Conservation (phyloP, 2,888 invertebrate species). For the Troilus luridus region DNA sequence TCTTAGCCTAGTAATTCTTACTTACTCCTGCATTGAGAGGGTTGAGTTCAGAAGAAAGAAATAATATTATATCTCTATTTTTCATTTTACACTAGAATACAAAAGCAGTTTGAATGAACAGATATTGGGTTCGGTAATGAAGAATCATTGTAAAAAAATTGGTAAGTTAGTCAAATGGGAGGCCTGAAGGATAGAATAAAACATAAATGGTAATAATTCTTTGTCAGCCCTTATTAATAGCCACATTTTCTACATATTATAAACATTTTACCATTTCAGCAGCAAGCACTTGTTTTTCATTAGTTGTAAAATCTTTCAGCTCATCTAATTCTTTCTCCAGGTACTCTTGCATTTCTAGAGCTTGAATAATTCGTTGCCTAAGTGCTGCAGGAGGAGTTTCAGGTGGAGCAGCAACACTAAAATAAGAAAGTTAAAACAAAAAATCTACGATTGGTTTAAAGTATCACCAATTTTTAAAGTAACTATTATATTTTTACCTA, state of each 20-base stretch:
- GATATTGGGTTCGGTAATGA: too few species aligned
- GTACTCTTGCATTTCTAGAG: slow-evolving; percentile 47
- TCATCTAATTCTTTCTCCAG: slow-evolving; percentile 56
- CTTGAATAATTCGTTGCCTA: slow-evolving; percentile 41
- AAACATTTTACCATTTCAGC: slow-evolving; percentile 48
- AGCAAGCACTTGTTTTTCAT: slow-evolving; percentile 54
- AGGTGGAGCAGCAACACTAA: not conserved
- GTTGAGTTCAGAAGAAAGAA: too few species aligned
- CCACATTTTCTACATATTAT: not conserved
- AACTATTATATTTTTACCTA: not conserved
- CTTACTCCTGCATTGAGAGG: too few species aligned
- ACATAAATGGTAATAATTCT: too few species aligned
- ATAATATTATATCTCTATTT: too few species aligned
- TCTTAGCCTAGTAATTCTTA: too few species aligned
- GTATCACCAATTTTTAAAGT: not conserved
- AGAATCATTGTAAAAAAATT: too few species aligned
- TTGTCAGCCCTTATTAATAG: not conserved
- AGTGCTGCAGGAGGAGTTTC: slow-evolving; percentile 48
- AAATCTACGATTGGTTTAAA: not conserved
- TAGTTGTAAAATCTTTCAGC: slow-evolving; percentile 52
- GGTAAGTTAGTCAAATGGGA: too few species aligned
- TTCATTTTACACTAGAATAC: too few species aligned
- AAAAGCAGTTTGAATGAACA: too few species aligned
- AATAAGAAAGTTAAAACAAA: not conserved
- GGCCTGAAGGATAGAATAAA: too few species aligned